Evolutionary conservation across 2,113 vertebrate genomes (phyloP).

Genomic region (Mustelus asterias): DNA sequence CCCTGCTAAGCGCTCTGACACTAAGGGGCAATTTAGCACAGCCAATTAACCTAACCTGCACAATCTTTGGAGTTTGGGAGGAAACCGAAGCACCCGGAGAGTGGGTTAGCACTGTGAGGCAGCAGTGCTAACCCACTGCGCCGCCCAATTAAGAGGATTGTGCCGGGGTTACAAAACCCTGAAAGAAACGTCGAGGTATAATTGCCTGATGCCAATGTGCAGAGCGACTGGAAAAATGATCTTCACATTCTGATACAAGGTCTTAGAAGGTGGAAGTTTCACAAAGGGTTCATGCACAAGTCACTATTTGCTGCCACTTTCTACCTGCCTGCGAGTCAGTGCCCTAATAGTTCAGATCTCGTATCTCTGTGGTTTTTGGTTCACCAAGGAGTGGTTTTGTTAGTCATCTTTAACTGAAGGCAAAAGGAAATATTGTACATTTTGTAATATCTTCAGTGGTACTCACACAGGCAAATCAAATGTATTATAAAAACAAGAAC

Average conservation of each 20-base stretch:
- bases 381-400: neutral
- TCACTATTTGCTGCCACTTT: neutral
- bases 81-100: no score
- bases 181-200: neutral
- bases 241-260: neutral
- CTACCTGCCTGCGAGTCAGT: neutral
- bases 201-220: neutral
- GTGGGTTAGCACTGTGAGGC: no score
- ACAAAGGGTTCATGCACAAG: neutral
- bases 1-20: no score
- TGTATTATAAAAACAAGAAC: neutral
- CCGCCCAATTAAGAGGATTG: neutral
- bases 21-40: no score
- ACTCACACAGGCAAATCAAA: neutral
- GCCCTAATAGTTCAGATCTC: neutral
- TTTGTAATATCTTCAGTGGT: neutral
- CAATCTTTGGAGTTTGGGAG: no score
- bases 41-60: no score
- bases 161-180: neutral
- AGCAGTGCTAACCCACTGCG: no score
- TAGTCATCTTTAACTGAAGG: neutral
- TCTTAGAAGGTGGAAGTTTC: neutral
- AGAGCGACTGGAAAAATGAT: neutral
- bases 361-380: slow-evolving; percentile 8
- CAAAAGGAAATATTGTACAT: neutral